A percentile compares a stretch with the other conserved stretches of the same genome.
Conservation (phyloP, 2,888 invertebrate species). For the Drosophila leonis region DNA sequence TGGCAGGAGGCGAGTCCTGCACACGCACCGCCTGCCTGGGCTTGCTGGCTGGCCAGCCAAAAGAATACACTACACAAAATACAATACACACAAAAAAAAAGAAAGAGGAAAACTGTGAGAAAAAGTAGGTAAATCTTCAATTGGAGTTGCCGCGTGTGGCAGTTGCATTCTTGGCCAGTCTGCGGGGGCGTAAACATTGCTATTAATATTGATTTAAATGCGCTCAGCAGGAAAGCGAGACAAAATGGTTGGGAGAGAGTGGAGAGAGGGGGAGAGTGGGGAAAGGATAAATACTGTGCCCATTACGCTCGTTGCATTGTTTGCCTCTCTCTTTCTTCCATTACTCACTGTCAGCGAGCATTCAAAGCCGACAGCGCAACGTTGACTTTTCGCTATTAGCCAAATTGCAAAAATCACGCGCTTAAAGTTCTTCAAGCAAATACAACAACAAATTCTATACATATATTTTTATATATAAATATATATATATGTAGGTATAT, state of each 20-base stretch:
- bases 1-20: constrained; percentile 40
- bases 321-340: constrained; percentile 30
- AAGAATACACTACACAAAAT: constrained; percentile 17
- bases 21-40: constrained; percentile 25
- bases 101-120: constrained; percentile 15
- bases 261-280: not conserved
- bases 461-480: not conserved
- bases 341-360: constrained; percentile 63
- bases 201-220: constrained; percentile 77
- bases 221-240: constrained; percentile 15
- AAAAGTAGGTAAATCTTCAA: constrained; percentile 58
- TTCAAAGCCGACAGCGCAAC: constrained; percentile 57
- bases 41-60: constrained; percentile 32
- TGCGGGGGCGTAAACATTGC: constrained; percentile 61
- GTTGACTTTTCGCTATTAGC: constrained; percentile 70
- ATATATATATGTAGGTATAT: not conserved
- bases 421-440: constrained; percentile 55
- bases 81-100: not conserved
- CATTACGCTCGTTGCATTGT: constrained; percentile 31
- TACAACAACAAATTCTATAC: constrained; percentile 4
- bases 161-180: constrained; percentile 44
- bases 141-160: constrained; percentile 46
- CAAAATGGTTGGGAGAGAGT: not conserved
- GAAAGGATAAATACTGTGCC: constrained; percentile 16
- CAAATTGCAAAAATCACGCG: constrained; percentile 70